Conservation (phyloP, 2,797 vertebrate species). For the Cryptoprocta ferox region DNA sequence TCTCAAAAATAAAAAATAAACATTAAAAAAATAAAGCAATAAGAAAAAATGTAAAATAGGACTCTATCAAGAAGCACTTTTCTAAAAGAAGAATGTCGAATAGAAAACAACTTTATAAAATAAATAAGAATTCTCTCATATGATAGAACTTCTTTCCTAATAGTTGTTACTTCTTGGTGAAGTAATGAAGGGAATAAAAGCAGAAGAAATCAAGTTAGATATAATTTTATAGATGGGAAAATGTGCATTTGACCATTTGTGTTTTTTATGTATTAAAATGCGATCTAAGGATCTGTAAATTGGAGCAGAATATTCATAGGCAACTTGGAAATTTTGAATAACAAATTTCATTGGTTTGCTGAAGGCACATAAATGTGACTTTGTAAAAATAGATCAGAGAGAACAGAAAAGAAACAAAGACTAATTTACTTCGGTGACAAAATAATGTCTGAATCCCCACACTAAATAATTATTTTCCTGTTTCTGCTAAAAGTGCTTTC, state of each 20-base stretch:
- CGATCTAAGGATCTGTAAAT: neutral
- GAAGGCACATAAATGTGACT: conserved; percentile 34
- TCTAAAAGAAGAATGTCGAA: neutral
- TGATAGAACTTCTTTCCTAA: neutral
- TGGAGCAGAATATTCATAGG: conserved; percentile 7
- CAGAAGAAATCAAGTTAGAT: neutral
- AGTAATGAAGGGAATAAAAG: neutral
- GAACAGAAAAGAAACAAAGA: neutral
- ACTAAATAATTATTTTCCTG: neutral
- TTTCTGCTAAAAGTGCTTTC: neutral
- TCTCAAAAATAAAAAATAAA: too few species aligned
- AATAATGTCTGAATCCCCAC: neutral
- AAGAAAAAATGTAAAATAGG: neutral
- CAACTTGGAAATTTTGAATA: conserved; percentile 54
- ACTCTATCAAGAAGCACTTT: neutral
- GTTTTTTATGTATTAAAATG: conserved; percentile 33
- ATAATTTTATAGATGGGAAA: neutral
- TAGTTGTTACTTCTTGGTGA: neutral
- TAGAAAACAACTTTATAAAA: conserved; percentile 4
- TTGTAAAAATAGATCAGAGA: conserved; percentile 56
- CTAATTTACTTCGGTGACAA: conserved; percentile 26
- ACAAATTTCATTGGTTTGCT: conserved; percentile 53
- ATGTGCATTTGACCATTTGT: neutral
- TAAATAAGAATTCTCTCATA: neutral
- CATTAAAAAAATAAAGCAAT: too few species aligned